phyloP scores from a whole-genome alignment of 1,140 invertebrate species.

The Nomia melanderi region DNA sequence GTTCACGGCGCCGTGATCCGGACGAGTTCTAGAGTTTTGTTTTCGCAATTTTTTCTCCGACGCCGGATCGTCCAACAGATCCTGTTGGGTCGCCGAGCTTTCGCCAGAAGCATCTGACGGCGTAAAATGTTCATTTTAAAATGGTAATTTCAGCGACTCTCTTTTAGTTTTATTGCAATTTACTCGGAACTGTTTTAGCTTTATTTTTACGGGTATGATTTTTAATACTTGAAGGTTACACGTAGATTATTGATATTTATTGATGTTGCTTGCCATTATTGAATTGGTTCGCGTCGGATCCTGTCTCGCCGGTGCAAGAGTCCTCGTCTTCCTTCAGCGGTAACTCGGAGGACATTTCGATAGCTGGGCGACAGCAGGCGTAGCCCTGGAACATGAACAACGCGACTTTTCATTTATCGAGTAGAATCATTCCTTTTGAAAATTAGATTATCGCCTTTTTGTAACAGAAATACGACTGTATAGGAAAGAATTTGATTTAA shows the following conservation, averaged over 20 bases:
- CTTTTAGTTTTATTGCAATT: background rate
- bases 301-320: constrained; percentile 65
- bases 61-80: background rate
- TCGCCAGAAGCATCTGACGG: background rate
- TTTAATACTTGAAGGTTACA: background rate
- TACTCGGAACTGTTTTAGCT: background rate
- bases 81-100: background rate
- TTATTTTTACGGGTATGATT: background rate
- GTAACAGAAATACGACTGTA: too few species aligned
- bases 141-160: background rate
- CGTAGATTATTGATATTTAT: background rate
- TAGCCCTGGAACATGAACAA: constrained; percentile 68
- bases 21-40: constrained; percentile 11
- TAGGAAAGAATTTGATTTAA: too few species aligned
- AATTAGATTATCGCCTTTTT: too few species aligned
- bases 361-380: constrained; percentile 72
- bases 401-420: background rate
- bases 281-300: constrained; percentile 64
- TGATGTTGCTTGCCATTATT: constrained; percentile 66
- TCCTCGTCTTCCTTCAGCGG: constrained; percentile 83
- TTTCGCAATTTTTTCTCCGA: background rate
- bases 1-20: constrained; percentile 47
- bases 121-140: background rate
- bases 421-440: too few species aligned
- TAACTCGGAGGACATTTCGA: constrained; percentile 76